Conservation (phyloP, 1,140 invertebrate species). For the Laupala kohalensis region DNA sequence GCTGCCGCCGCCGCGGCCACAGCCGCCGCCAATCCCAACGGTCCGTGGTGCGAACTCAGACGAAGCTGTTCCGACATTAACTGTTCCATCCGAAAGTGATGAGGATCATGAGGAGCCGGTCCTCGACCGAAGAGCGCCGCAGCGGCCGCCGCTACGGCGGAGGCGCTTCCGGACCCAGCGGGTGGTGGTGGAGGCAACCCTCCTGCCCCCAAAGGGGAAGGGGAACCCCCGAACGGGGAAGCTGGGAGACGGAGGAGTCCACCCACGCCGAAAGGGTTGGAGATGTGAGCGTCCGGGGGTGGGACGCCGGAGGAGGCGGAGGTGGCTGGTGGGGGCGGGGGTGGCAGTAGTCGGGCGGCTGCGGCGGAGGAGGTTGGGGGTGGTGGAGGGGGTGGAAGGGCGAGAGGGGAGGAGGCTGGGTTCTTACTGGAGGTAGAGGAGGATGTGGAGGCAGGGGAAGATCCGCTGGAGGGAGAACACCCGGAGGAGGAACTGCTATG, state of each 20-base stretch:
- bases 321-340: slow-evolving; percentile 14
- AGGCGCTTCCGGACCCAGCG: slow-evolving; percentile 24
- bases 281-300: slow-evolving; percentile 44
- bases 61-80: slow-evolving; percentile 66
- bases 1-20: slow-evolving; percentile 43
- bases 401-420: slow-evolving; percentile 28
- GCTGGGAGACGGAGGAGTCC: slow-evolving; percentile 46
- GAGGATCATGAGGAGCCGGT: slow-evolving; percentile 52
- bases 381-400: slow-evolving; percentile 31
- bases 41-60: slow-evolving; percentile 42
- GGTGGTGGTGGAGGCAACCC: slow-evolving; percentile 26
- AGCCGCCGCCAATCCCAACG: slow-evolving; percentile 48
- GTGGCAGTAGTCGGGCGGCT: slow-evolving; percentile 8
- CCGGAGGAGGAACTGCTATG: slow-evolving; percentile 35
- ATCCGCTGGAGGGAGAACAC: slow-evolving; percentile 40
- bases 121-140: slow-evolving; percentile 48
- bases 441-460: slow-evolving; percentile 40
- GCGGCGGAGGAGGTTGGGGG: slow-evolving; percentile 14
- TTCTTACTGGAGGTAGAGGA: slow-evolving; percentile 29
- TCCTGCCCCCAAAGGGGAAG: slow-evolving; percentile 42
- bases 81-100: slow-evolving; percentile 67
- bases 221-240: slow-evolving; percentile 21
- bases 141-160: not conserved
- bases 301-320: slow-evolving; percentile 21
- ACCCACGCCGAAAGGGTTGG: slow-evolving; percentile 52